Evolutionary conservation across 2,888 invertebrate genomes (phyloP).

Genomic region (Thelaira solivaga): DNA sequence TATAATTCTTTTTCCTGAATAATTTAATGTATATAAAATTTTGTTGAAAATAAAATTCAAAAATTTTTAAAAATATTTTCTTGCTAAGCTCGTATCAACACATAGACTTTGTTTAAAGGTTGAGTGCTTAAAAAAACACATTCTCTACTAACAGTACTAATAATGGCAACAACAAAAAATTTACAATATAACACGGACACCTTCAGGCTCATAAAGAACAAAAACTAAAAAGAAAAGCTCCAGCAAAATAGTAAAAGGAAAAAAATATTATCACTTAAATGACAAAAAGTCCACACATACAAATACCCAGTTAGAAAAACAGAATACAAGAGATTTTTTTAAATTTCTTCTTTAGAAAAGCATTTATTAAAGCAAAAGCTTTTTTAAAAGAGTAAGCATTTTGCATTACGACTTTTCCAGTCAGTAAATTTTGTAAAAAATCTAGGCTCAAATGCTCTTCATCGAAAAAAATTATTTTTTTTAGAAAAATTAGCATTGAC

Average conservation of each 20-base stretch:
- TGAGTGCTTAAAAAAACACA: conserved; percentile 12
- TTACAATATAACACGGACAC: conserved; percentile 52
- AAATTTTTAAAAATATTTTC: no score
- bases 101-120: conserved; percentile 18
- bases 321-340: background rate
- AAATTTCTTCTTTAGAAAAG: no score
- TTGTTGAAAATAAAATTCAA: no score
- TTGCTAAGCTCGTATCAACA: background rate
- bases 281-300: background rate
- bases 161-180: conserved; percentile 19
- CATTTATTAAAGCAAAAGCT: no score
- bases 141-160: conserved; percentile 1
- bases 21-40: no score
- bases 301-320: background rate
- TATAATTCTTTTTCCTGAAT: no score
- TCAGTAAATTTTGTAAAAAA: no score
- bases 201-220: conserved; percentile 45
- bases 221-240: conserved; percentile 14
- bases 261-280: conserved; percentile 11
- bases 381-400: no score
- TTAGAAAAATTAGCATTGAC: no score
- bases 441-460: no score
- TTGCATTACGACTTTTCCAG: no score
- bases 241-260: background rate
- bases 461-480: no score